These are phyloP conservation scores for Aradophagus sp. DNA, from an alignment of 1,140 invertebrate genomes.

Conservation along the genomic window DNA sequence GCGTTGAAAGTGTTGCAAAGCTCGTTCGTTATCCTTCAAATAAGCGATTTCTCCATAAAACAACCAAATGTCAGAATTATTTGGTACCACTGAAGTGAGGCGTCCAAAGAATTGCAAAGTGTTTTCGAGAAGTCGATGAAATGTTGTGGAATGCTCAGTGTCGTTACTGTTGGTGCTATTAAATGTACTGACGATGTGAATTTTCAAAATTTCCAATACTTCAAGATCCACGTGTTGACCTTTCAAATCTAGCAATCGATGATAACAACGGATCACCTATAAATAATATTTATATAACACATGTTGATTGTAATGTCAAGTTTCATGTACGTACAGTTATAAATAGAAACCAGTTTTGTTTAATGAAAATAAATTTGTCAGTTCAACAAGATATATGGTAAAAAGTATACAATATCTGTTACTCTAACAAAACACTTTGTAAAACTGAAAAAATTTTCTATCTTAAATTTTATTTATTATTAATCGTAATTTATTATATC, in stretches of 20 bases:
- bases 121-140: conserved; percentile 77
- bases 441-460: conserved; percentile 47
- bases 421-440: too few species aligned
- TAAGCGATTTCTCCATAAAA: conserved; percentile 82
- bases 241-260: conserved; percentile 89
- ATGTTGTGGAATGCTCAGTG: conserved; percentile 55
- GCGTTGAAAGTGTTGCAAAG: conserved; percentile 78
- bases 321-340: too few species aligned
- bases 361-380: too few species aligned
- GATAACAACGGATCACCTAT: conserved; percentile 88
- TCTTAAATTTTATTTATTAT: conserved; percentile 18
- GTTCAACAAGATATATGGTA: too few species aligned
- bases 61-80: conserved; percentile 85
- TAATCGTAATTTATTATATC: conserved; percentile 3
- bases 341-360: too few species aligned
- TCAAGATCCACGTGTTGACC: conserved; percentile 86
- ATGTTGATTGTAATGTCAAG: too few species aligned
- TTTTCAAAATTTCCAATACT: conserved; percentile 84
- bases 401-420: too few species aligned
- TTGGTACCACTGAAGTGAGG: conserved; percentile 81
- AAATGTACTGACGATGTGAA: conserved; percentile 81
- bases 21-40: conserved; percentile 60
- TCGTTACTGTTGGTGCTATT: conserved; percentile 76
- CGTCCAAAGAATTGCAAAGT: conserved; percentile 84
- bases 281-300: too few species aligned